Evolutionary conservation across 2,888 invertebrate genomes (phyloP).

Genomic region (Adelognathus sp.): DNA sequence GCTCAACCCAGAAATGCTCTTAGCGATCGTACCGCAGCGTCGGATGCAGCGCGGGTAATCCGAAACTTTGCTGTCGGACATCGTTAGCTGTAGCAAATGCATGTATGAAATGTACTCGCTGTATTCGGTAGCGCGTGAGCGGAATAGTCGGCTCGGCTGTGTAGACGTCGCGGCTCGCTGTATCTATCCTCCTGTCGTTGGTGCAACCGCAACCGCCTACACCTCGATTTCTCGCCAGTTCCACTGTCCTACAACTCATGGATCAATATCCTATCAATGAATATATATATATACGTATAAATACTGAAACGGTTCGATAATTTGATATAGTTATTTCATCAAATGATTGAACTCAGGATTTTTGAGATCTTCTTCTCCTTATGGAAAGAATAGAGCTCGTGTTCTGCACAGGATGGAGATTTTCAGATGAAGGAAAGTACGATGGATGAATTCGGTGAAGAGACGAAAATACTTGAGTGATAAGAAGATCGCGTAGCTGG

Average conservation of each 20-base stretch:
- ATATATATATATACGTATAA: too few species aligned
- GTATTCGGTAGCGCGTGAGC: conserved; percentile 9
- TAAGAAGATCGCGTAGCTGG: too few species aligned
- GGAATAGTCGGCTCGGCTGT: background rate
- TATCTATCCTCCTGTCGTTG: background rate
- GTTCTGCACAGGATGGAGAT: too few species aligned
- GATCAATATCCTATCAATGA: background rate
- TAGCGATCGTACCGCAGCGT: conserved; percentile 31
- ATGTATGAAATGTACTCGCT: conserved; percentile 10
- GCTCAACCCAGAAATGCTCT: conserved; percentile 60
- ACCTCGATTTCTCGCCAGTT: background rate
- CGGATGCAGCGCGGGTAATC: conserved; percentile 31
- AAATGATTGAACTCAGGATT: too few species aligned
- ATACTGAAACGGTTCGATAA: too few species aligned
- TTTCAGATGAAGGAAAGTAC: too few species aligned
- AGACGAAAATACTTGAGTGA: too few species aligned
- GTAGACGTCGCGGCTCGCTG: background rate
- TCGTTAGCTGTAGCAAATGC: conserved; percentile 20
- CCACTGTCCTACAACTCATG: background rate
- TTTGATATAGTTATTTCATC: too few species aligned
- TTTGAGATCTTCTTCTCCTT: too few species aligned
- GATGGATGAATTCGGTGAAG: too few species aligned
- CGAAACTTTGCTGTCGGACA: conserved; percentile 22
- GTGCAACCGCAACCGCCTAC: background rate
- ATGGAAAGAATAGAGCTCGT: too few species aligned